Evolutionary conservation across 2,888 invertebrate species (phyloP).

Genomic region (Allophyes oxyacanthae): DNA sequence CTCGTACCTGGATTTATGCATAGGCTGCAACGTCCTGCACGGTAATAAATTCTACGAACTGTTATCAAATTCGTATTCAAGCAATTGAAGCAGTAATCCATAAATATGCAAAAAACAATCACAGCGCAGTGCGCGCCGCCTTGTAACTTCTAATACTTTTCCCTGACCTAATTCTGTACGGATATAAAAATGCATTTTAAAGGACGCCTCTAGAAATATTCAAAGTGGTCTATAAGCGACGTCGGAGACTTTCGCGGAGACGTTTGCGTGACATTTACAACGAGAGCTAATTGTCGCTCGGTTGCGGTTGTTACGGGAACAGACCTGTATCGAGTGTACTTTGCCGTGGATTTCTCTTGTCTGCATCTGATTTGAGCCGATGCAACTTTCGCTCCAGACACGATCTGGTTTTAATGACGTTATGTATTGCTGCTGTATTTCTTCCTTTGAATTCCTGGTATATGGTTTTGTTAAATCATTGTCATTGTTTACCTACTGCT

Average conservation of each 20-base stretch:
- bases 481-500: slow-evolving; percentile 17
- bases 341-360: slow-evolving; percentile 73
- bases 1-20: slow-evolving; percentile 6
- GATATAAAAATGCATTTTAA: slow-evolving; percentile 52
- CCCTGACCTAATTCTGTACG: slow-evolving; percentile 48
- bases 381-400: slow-evolving; percentile 81
- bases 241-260: slow-evolving; percentile 45
- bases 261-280: slow-evolving; percentile 82
- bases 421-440: slow-evolving; percentile 56
- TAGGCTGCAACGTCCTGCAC: slow-evolving; percentile 9
- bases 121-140: slow-evolving; percentile 27
- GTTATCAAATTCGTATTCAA: slow-evolving; percentile 50
- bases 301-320: slow-evolving; percentile 73
- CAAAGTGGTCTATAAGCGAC: slow-evolving; percentile 43
- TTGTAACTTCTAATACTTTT: slow-evolving; percentile 41
- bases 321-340: slow-evolving; percentile 76
- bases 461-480: slow-evolving; percentile 36
- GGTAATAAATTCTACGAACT: slow-evolving; percentile 31
- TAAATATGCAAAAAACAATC: slow-evolving; percentile 54
- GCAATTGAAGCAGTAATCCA: slow-evolving; percentile 41
- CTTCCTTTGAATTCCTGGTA: slow-evolving; percentile 51
- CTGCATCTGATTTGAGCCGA: slow-evolving; percentile 81
- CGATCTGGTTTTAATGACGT: slow-evolving; percentile 76
- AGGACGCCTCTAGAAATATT: slow-evolving; percentile 48
- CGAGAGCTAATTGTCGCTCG: slow-evolving; percentile 79